Conservation (phyloP, 2,113 vertebrate genomes). For the Lepidothrix coronata region DNA sequence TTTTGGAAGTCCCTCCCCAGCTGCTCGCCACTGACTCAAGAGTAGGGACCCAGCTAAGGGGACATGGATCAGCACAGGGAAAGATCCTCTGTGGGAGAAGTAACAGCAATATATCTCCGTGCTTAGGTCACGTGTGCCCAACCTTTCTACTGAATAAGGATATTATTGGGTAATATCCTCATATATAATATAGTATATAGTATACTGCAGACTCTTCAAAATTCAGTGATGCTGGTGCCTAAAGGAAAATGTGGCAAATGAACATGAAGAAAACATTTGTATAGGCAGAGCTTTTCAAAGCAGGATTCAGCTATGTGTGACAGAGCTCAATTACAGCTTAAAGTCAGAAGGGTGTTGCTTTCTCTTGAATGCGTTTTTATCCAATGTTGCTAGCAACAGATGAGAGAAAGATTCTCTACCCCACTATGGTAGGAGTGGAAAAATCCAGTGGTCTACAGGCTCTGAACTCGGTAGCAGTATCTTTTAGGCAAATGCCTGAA, state of each 20-base stretch:
- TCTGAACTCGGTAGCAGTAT: background rate
- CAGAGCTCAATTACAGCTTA: background rate
- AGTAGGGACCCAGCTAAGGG: background rate
- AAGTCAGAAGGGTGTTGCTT: background rate
- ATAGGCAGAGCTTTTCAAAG: background rate
- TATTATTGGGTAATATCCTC: background rate
- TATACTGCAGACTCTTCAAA: background rate
- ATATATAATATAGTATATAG: no score
- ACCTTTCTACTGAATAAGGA: background rate
- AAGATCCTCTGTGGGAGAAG: background rate
- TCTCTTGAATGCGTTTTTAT: background rate
- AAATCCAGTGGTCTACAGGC: background rate
- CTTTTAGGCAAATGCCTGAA: background rate
- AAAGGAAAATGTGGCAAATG: background rate
- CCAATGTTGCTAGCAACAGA: background rate
- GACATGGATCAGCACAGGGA: background rate
- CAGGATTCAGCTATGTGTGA: background rate
- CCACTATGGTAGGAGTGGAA: background rate
- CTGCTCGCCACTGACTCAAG: background rate
- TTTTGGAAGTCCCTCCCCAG: background rate
- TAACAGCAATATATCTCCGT: background rate
- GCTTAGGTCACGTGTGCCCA: background rate
- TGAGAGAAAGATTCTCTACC: background rate
- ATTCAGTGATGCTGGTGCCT: accelerated
- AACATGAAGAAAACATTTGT: background rate